These are phyloP conservation scores for Brachionichthys hirsutus DNA, from an alignment of 2,113 vertebrate species.

Conservation along the genomic window DNA sequence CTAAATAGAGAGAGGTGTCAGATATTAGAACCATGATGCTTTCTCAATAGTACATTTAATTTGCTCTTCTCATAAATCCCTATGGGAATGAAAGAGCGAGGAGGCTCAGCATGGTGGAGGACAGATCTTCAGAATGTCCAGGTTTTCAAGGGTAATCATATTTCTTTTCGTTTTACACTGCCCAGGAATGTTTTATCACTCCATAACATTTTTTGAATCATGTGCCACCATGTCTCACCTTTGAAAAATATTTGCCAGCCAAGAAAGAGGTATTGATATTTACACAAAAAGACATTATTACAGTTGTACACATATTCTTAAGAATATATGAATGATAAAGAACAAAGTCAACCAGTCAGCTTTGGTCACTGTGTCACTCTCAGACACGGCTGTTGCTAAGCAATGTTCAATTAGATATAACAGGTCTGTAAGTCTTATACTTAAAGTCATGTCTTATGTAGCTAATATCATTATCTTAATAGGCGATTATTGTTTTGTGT, in stretches of 20 bases:
- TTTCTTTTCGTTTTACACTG: slow-evolving; percentile 60
- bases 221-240: slow-evolving; percentile 48
- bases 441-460: no score
- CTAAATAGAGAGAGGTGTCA: no score
- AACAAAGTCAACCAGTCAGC: no score
- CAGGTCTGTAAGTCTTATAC: no score
- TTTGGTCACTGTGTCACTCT: no score
- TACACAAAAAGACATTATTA: no score
- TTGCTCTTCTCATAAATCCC: slow-evolving; percentile 21
- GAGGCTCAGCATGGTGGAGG: slow-evolving; percentile 3
- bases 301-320: no score
- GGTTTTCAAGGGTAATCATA: slow-evolving; percentile 60
- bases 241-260: slow-evolving; percentile 31
- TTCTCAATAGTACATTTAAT: slow-evolving; percentile 29
- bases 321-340: no score
- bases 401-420: no score
- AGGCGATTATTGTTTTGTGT: no score
- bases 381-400: no score
- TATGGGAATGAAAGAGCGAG: slow-evolving; percentile 11
- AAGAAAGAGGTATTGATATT: slow-evolving; percentile 6
- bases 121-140: slow-evolving; percentile 37
- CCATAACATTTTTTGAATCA: slow-evolving; percentile 50
- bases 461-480: no score
- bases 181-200: slow-evolving; percentile 53
- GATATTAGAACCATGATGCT: neutral